These are phyloP conservation scores for Lasioglossum figueresi DNA, from an alignment of 2,888 invertebrate genomes.

Conservation along the genomic window DNA sequence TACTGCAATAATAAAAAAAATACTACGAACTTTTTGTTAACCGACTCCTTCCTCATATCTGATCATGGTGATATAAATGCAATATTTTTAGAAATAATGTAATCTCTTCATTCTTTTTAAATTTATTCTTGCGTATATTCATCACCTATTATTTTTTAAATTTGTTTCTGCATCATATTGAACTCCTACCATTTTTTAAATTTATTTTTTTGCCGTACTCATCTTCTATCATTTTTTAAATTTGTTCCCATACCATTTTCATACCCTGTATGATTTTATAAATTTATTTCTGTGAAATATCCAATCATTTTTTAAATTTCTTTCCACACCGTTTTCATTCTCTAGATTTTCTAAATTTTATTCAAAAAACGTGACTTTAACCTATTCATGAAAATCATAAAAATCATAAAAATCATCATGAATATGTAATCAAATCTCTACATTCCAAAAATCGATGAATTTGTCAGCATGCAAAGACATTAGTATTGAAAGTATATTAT, in stretches of 20 bases:
- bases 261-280: too few species aligned
- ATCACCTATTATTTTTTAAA: background rate
- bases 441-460: too few species aligned
- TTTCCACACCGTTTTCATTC: background rate
- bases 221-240: background rate
- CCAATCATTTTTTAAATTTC: background rate
- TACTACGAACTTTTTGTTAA: too few species aligned
- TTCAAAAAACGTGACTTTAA: background rate
- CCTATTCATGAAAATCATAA: background rate
- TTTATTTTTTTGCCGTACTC: background rate
- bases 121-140: too few species aligned
- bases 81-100: too few species aligned
- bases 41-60: too few species aligned
- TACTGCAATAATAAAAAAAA: too few species aligned
- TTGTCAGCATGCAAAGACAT: too few species aligned
- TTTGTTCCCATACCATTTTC: too few species aligned
- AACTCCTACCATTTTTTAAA: background rate
- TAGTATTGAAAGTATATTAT: too few species aligned
- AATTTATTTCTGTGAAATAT: background rate
- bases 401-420: background rate
- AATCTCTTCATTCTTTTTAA: too few species aligned
- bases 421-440: background rate
- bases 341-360: background rate
- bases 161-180: background rate
- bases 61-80: too few species aligned